Evolutionary conservation across 2,888 invertebrate genomes (phyloP).

Genomic region (Leptothorax acervorum): DNA sequence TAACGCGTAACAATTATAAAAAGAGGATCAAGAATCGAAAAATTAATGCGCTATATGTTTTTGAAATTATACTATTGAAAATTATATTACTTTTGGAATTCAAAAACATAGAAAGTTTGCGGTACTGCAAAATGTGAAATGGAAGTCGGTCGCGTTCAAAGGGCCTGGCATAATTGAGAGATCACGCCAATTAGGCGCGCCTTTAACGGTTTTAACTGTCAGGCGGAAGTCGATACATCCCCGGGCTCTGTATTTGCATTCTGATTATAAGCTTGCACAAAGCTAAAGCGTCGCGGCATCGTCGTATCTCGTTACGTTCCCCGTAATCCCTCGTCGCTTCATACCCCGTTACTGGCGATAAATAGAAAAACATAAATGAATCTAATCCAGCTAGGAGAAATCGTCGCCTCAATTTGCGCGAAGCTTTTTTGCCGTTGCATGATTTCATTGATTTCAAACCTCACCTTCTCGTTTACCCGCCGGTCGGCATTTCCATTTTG

Average conservation of each 20-base stretch:
- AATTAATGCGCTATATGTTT: background rate
- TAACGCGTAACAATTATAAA: background rate
- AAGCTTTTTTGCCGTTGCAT: background rate
- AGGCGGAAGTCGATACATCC: slow-evolving; percentile 43
- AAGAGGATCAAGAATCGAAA: background rate
- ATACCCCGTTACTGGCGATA: background rate
- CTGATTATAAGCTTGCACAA: slow-evolving; percentile 47
- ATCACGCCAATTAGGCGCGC: slow-evolving; percentile 61
- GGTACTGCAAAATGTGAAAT: background rate
- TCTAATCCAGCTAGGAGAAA: slow-evolving; percentile 9
- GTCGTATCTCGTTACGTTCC: slow-evolving; percentile 2
- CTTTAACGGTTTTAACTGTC: slow-evolving; percentile 47
- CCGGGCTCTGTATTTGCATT: slow-evolving; percentile 51
- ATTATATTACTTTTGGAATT: background rate
- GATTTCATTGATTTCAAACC: slow-evolving; percentile 37
- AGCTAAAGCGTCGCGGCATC: slow-evolving; percentile 36
- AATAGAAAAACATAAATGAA: slow-evolving; percentile 13
- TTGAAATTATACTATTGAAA: background rate
- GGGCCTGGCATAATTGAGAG: slow-evolving; percentile 61
- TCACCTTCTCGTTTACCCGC: slow-evolving; percentile 14
- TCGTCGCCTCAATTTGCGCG: slow-evolving; percentile 16
- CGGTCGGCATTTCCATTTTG: slow-evolving; percentile 37
- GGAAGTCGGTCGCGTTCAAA: slow-evolving; percentile 29
- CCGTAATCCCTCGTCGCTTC: background rate
- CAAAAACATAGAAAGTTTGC: background rate